These are phyloP conservation scores for Muntiacus muntjak DNA, from an alignment of 2,113 vertebrate species.

Conservation along the genomic window DNA sequence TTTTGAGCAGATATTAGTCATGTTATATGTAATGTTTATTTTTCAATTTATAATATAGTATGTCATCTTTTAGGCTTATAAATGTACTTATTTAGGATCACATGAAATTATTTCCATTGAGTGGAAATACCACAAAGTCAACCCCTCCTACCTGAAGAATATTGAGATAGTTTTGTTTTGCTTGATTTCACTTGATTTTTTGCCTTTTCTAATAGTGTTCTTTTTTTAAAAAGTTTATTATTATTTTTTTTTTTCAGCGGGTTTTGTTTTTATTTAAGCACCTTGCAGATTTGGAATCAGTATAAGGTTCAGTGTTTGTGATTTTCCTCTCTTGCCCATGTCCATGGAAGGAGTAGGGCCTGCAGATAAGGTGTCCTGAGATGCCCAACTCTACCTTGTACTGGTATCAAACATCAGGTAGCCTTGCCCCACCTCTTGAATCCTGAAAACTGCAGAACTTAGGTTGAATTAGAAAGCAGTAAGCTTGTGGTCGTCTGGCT, in stretches of 20 bases:
- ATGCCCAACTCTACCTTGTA: not conserved
- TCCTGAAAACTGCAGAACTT: not conserved
- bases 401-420: not conserved
- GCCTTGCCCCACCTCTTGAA: not conserved
- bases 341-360: not conserved
- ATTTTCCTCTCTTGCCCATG: not conserved
- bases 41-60: not conserved
- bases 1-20: not conserved
- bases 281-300: not conserved
- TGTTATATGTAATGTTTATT: not conserved
- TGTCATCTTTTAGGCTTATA: not conserved
- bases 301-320: not conserved
- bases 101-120: not conserved
- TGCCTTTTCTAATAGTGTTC: not conserved
- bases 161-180: not conserved
- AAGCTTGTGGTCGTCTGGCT: not conserved
- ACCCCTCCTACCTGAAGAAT: not conserved
- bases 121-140: not conserved
- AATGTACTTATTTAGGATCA: not conserved
- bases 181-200: not conserved
- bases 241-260: too few species aligned
- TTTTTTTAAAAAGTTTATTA: not conserved
- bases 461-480: not conserved
- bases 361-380: not conserved
- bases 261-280: not conserved